These are phyloP conservation scores for Apostichopus parvimensis DNA, from an alignment of 35 echinoderm and acorn worm species.

Conservation along the genomic window DNA sequence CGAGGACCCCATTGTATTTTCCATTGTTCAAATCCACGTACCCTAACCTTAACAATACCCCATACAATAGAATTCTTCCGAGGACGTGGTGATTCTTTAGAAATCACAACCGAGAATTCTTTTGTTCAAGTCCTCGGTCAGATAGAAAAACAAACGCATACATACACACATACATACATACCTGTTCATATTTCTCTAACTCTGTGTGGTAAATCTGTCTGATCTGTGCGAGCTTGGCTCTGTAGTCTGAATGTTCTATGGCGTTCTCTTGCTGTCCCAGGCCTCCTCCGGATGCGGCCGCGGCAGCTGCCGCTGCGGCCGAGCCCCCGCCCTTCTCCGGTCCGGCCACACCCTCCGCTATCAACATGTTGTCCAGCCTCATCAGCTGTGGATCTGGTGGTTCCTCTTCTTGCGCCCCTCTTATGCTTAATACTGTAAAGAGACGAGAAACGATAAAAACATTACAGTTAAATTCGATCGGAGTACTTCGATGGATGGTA, in stretches of 20 bases:
- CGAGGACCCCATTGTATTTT: no score
- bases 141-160: no score
- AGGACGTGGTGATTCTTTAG: no score
- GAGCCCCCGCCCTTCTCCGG: constrained; percentile 98
- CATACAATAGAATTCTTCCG: no score
- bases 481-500: background rate
- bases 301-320: constrained; percentile 92
- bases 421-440: constrained; percentile 96
- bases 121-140: no score
- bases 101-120: no score
- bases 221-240: constrained; percentile 98
- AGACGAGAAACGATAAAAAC: background rate
- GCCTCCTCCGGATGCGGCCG: constrained; percentile 94
- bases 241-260: constrained; percentile 97
- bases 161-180: background rate
- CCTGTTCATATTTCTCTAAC: constrained; percentile 99
- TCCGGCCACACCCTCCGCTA: constrained; percentile 98
- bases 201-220: constrained; percentile 99
- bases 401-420: constrained; percentile 98
- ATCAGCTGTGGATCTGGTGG: constrained; percentile 98
- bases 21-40: no score
- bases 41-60: no score
- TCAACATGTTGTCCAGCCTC: constrained; percentile 99
- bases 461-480: background rate
- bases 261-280: constrained; percentile 98